Conservation (phyloP, 2,888 invertebrate species). For the Synergus gifuensis region DNA sequence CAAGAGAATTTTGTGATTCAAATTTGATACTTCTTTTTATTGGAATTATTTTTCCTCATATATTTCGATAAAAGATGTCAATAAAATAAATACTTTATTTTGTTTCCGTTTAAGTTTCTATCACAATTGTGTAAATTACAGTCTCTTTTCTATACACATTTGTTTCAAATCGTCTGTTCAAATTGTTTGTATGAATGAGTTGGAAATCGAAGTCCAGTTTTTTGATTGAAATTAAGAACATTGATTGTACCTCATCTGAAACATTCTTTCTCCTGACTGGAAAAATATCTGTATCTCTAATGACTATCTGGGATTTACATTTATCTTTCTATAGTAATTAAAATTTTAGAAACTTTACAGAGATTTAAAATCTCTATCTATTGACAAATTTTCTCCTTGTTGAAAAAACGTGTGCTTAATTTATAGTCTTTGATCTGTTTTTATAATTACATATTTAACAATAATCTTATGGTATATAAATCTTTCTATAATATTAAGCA, state of each 20-base stretch:
- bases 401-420: slow-evolving; percentile 11
- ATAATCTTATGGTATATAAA: slow-evolving; percentile 1
- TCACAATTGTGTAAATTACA: not conserved
- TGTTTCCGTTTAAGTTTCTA: not conserved
- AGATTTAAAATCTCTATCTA: not conserved
- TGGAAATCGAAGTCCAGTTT: not conserved
- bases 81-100: not conserved
- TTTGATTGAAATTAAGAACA: not conserved
- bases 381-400: not conserved
- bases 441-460: not conserved
- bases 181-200: not conserved
- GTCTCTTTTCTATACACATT: slow-evolving; percentile 6
- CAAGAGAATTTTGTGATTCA: too few species aligned
- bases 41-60: too few species aligned
- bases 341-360: too few species aligned
- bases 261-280: not conserved
- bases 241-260: not conserved
- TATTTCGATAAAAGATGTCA: too few species aligned
- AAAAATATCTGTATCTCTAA: not conserved
- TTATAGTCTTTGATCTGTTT: not conserved
- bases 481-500: not conserved
- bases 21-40: too few species aligned
- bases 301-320: too few species aligned
- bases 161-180: not conserved
- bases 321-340: too few species aligned